Conservation (phyloP, 2,797 vertebrate species). For the Apogon talboti region DNA sequence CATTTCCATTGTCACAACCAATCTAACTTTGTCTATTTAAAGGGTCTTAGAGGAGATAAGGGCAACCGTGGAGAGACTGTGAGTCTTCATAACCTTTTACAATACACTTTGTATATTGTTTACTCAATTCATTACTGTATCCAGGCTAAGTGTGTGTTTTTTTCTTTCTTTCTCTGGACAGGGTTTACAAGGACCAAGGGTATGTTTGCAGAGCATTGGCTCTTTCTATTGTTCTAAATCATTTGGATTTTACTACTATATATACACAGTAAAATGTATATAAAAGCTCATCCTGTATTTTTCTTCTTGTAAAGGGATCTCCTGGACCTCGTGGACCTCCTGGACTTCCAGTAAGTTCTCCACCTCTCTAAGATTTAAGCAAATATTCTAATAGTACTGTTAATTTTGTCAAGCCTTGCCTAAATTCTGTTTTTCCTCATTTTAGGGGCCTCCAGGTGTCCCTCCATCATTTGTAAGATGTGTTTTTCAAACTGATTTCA, state of each 20-base stretch:
- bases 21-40: constrained; percentile 52
- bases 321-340: constrained; percentile 92
- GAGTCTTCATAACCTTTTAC: constrained; percentile 63
- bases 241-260: constrained; percentile 12
- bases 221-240: constrained; percentile 3
- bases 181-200: constrained; percentile 93
- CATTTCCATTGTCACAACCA: background rate
- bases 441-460: constrained; percentile 87
- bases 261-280: constrained; percentile 6
- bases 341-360: constrained; percentile 89
- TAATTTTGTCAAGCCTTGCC: background rate
- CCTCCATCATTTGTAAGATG: constrained; percentile 89
- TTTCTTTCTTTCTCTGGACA: constrained; percentile 65
- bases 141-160: constrained; percentile 30
- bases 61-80: constrained; percentile 91
- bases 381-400: constrained; percentile 14
- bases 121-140: constrained; percentile 6
- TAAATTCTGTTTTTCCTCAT: constrained; percentile 35
- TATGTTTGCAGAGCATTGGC: constrained; percentile 74
- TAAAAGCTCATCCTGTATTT: constrained; percentile 13
- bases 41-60: constrained; percentile 93
- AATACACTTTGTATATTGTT: constrained; percentile 1
- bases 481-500: constrained; percentile 36
- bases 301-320: constrained; percentile 85
- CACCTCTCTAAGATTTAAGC: constrained; percentile 6